A percentile compares a stretch with the other conserved stretches of the same genome.
phyloP scores from a whole-genome alignment of 1,140 invertebrate species.

The Eulimnadia texana region DNA sequence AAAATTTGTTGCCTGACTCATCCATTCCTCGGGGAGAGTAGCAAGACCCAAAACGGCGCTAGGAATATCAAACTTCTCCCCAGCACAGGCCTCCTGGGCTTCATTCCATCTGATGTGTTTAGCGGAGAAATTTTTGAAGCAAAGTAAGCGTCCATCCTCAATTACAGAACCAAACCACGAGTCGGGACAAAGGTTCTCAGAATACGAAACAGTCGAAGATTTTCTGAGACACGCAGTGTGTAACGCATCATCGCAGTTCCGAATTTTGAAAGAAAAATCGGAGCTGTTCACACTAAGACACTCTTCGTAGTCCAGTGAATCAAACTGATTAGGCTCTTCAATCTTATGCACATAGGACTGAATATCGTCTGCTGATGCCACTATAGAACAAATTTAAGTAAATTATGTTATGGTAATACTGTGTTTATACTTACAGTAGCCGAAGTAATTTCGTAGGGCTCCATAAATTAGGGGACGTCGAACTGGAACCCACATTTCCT shows the following conservation, averaged over 20 bases:
- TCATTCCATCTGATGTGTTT: not conserved
- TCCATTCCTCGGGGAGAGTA: not conserved
- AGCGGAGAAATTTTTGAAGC: not conserved
- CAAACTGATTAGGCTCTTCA: not conserved
- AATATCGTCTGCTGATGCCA: not conserved
- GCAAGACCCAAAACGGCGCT: not conserved
- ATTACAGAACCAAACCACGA: conserved; percentile 3
- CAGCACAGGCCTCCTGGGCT: not conserved
- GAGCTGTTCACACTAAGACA: no score
- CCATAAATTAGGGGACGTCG: not conserved
- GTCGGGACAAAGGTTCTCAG: not conserved
- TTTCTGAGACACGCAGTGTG: not conserved
- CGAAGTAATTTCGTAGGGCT: not conserved
- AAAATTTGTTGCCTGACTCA: not conserved
- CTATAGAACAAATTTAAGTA: not conserved
- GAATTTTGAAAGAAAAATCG: not conserved
- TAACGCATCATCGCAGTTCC: not conserved
- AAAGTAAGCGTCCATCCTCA: not conserved
- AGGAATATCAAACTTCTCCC: not conserved
- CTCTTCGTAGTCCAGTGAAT: no score
- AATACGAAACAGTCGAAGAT: not conserved
- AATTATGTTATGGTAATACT: not conserved
- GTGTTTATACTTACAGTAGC: not conserved
- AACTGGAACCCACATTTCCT: conserved; percentile 4
- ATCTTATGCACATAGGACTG: not conserved